Conservation (phyloP, 2,113 vertebrate species). For the Peromyscus californicus region DNA sequence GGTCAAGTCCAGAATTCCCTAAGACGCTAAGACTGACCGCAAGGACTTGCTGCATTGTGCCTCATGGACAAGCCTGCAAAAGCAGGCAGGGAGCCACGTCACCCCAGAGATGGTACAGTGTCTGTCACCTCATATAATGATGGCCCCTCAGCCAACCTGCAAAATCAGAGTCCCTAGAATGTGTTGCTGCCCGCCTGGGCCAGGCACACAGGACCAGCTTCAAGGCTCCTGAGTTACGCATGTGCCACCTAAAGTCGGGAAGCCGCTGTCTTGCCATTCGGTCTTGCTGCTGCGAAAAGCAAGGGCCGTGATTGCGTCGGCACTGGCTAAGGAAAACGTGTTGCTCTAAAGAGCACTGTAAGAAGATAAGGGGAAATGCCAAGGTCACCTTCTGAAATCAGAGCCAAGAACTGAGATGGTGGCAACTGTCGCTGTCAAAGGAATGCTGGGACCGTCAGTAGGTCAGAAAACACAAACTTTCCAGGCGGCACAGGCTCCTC, state of each 20-base stretch:
- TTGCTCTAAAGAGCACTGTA: neutral
- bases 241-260: neutral
- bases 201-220: neutral
- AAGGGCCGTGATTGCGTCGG: neutral
- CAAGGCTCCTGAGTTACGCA: neutral
- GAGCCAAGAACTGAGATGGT: neutral
- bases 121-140: neutral
- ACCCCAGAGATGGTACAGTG: fast-evolving
- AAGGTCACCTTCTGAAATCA: neutral
- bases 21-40: neutral
- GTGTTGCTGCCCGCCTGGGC: fast-evolving
- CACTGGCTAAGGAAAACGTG: neutral
- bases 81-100: neutral
- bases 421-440: neutral
- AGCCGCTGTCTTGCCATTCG: neutral
- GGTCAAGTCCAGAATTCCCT: neutral
- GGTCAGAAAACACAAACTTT: neutral
- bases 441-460: neutral
- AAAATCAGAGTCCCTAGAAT: neutral
- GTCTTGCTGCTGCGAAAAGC: neutral
- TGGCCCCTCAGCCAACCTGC: neutral
- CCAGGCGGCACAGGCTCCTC: neutral
- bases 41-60: neutral
- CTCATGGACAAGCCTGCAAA: neutral
- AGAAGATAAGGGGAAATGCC: neutral